Conservation (phyloP, 2,113 vertebrate species). For the Alethe diademata region DNA sequence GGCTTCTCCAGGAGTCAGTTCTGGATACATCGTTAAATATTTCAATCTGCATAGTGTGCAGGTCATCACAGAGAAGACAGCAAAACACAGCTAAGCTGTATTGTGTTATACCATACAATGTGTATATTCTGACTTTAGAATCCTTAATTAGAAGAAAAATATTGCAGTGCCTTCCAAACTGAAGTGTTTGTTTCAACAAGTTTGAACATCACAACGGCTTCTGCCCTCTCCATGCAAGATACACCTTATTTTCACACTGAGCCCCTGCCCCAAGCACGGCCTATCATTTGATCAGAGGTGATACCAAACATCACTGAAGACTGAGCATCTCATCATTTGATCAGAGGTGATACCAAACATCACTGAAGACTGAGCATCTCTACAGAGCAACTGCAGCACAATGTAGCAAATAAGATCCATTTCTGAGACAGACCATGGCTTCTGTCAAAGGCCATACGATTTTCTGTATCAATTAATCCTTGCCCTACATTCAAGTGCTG, state of each 20-base stretch:
- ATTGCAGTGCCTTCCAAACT: background rate
- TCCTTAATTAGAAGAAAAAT: background rate
- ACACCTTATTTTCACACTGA: background rate
- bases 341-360: background rate
- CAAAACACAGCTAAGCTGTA: background rate
- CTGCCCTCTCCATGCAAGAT: background rate
- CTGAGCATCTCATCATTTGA: background rate
- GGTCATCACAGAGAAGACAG: background rate
- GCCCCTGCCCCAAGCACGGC: background rate
- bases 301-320: background rate
- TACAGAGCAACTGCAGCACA: background rate
- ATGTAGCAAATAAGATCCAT: background rate
- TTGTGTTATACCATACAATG: accelerated
- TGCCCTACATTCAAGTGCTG: background rate
- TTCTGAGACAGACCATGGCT: background rate
- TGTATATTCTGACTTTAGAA: background rate
- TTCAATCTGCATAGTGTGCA: background rate
- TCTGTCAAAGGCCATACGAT: background rate
- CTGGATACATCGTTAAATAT: background rate
- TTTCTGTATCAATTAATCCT: background rate
- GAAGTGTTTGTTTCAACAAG: background rate
- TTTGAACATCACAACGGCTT: background rate
- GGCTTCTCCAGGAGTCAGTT: background rate
- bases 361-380: background rate
- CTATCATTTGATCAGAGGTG: background rate